A percentile compares a stretch with the other conserved stretches of the same genome.
Evolutionary conservation across 2,113 vertebrate genomes (phyloP).

Genomic region (Glaucomys volans): DNA sequence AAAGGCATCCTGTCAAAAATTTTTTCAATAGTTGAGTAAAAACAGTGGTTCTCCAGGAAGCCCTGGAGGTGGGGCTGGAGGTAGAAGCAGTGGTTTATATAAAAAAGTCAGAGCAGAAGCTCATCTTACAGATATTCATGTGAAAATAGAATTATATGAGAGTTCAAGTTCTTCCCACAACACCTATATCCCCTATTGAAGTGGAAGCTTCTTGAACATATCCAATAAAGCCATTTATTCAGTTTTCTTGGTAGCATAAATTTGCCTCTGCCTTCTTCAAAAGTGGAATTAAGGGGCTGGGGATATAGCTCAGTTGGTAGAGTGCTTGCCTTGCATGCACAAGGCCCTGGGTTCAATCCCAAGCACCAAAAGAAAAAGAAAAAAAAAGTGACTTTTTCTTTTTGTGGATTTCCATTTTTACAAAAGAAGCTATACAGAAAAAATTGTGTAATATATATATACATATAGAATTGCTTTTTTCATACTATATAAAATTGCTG

Average conservation of each 20-base stretch:
- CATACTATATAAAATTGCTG: constrained; percentile 69
- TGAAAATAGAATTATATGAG: constrained; percentile 96
- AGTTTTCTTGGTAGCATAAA: constrained; percentile 86
- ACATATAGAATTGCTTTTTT: constrained; percentile 77
- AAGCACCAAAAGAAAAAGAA: no score
- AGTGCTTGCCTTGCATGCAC: no score
- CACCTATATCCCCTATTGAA: constrained; percentile 91
- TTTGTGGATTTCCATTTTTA: constrained; percentile 81
- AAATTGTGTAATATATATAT: neutral
- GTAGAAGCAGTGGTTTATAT: constrained; percentile 90
- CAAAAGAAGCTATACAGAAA: constrained; percentile 83
- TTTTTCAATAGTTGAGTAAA: constrained; percentile 98
- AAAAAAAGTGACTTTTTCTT: constrained; percentile 76
- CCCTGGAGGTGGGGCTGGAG: constrained; percentile 85
- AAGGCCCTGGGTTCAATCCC: no score
- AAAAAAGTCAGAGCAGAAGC: constrained; percentile 97
- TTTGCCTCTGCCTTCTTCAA: constrained; percentile 88
- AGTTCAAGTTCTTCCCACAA: constrained; percentile 91
- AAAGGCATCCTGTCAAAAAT: constrained; percentile 96
- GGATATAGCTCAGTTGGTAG: no score
- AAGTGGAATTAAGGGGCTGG: constrained; percentile 87
- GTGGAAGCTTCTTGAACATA: constrained; percentile 96
- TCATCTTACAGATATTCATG: constrained; percentile 96
- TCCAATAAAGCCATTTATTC: constrained; percentile 87
- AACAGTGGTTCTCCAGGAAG: constrained; percentile 94